Conservation (phyloP, 2,113 vertebrate genomes). For the Falcunculus frontatus region DNA sequence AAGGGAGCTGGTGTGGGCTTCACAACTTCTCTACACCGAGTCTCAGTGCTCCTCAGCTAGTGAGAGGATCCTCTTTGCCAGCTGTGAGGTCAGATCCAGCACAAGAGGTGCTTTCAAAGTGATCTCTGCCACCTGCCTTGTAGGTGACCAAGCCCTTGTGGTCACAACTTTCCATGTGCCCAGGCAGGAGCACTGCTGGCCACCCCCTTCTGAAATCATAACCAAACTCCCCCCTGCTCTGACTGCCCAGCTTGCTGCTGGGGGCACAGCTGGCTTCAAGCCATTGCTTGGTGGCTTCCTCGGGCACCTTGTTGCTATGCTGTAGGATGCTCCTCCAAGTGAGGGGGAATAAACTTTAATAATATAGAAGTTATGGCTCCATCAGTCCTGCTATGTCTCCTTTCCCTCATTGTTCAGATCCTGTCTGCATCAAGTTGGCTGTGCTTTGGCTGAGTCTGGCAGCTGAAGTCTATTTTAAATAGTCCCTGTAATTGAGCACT, state of each 20-base stretch:
- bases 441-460: neutral
- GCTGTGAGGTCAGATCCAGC: neutral
- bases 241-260: neutral
- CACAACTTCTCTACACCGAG: neutral
- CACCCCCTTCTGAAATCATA: neutral
- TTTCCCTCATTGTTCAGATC: neutral
- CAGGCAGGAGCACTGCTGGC: neutral
- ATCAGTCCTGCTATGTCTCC: neutral
- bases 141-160: neutral
- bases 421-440: neutral
- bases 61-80: neutral
- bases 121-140: neutral
- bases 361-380: neutral
- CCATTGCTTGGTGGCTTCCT: neutral
- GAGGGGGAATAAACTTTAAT: neutral
- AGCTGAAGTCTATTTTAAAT: slow-evolving; percentile 1
- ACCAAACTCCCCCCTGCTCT: neutral
- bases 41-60: neutral
- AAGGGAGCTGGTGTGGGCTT: neutral
- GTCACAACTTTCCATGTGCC: neutral
- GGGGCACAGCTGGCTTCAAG: neutral
- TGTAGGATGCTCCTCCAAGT: neutral
- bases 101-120: neutral
- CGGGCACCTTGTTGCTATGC: neutral
- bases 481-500: neutral